phyloP scores from a whole-genome alignment of 2,797 vertebrate genomes.

The Liparis tanakae region DNA sequence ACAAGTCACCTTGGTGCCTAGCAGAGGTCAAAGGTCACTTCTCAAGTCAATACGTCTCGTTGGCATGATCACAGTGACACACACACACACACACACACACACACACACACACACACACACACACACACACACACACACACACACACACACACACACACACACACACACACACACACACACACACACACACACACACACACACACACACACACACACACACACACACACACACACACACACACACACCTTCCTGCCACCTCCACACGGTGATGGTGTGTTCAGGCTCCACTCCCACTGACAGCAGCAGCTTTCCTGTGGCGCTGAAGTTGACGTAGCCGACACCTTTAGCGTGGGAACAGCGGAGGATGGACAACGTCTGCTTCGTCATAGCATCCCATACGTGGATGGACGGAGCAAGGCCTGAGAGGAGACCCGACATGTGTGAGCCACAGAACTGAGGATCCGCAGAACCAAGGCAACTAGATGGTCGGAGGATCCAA shows the following conservation, averaged over 20 bases:
- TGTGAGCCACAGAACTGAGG: conserved; percentile 25
- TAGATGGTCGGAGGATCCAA: not conserved
- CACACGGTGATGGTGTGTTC: conserved; percentile 96
- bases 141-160: no score
- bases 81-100: no score
- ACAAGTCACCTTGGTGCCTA: conserved; percentile 92
- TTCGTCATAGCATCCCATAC: conserved; percentile 96
- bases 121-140: no score
- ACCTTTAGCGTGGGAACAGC: conserved; percentile 93
- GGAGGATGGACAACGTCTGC: conserved; percentile 94
- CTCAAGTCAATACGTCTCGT: not conserved
- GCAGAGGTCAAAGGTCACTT: conserved; percentile 30
- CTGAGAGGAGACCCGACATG: conserved; percentile 69
- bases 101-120: no score
- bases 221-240: no score
- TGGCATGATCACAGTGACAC: no score
- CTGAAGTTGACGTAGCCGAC: conserved; percentile 95
- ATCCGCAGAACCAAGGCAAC: not conserved
- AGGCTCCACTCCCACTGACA: conserved; percentile 93
- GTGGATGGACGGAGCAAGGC: conserved; percentile 92
- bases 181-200: no score
- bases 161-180: no score
- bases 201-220: no score
- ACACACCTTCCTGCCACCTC: conserved; percentile 94
- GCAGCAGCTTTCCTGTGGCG: conserved; percentile 94